Evolutionary conservation across 2,888 invertebrate genomes (phyloP).

Genomic region (Andrena praecox): DNA sequence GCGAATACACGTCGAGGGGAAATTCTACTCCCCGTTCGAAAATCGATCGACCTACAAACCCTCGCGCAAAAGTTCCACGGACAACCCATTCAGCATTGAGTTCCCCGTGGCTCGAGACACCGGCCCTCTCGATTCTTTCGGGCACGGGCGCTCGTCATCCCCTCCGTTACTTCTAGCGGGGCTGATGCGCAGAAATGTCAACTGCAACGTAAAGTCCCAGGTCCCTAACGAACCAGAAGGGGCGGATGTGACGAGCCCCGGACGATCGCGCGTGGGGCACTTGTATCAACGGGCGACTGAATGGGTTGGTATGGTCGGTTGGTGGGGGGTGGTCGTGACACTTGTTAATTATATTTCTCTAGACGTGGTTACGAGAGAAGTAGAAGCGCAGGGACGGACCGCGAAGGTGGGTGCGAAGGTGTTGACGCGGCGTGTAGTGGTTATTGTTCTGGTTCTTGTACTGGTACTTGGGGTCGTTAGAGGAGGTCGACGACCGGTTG

Average conservation of each 20-base stretch:
- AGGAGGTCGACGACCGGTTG: conserved; percentile 80
- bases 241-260: conserved; percentile 28
- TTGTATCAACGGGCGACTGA: neutral
- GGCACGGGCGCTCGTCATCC: neutral
- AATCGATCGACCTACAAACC: conserved; percentile 50
- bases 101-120: neutral
- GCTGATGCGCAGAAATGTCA: neutral
- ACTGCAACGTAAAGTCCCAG: neutral
- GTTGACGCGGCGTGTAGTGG: conserved; percentile 84
- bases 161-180: neutral
- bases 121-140: neutral
- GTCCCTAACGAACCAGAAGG: neutral
- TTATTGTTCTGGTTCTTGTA: conserved; percentile 83
- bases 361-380: conserved; percentile 74
- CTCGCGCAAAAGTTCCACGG: conserved; percentile 51
- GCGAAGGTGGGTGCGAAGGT: conserved; percentile 84
- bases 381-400: conserved; percentile 82
- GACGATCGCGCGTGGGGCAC: neutral
- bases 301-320: conserved; percentile 20
- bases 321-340: conserved; percentile 41
- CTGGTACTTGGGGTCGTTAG: conserved; percentile 80
- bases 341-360: conserved; percentile 68
- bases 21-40: neutral
- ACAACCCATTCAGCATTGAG: conserved; percentile 37
- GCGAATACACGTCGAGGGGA: neutral